A percentile compares a stretch with the other conserved stretches of the same genome.
These are phyloP conservation scores for Cydia strobilella DNA, from an alignment of 1,140 invertebrate species.

Conservation along the genomic window DNA sequence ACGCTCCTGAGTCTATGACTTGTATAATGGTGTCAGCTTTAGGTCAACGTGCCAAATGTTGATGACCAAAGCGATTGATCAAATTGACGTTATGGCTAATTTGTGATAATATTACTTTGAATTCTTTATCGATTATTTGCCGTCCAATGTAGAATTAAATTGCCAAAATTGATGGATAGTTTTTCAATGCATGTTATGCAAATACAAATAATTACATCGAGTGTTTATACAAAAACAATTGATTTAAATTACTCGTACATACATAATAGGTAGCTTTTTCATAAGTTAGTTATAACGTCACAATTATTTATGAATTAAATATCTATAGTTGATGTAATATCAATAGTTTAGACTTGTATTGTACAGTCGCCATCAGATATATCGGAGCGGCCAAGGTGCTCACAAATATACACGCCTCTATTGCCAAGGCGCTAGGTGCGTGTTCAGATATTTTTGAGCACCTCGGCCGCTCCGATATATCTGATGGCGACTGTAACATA, in stretches of 20 bases:
- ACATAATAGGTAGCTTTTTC: too few relatives aligned
- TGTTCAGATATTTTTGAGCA: too few relatives aligned
- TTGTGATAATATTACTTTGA: background rate
- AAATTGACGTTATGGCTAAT: background rate
- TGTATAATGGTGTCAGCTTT: background rate
- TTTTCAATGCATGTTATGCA: background rate
- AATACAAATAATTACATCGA: background rate
- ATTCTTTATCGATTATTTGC: background rate
- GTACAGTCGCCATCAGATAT: too few relatives aligned
- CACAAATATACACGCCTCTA: too few relatives aligned
- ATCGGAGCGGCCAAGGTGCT: too few relatives aligned
- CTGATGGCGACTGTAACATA: too few relatives aligned
- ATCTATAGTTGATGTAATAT: background rate
- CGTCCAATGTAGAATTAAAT: background rate
- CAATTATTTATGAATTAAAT: background rate
- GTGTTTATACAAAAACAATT: too few relatives aligned
- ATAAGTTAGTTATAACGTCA: background rate
- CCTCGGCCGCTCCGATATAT: too few relatives aligned
- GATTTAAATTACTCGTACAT: too few relatives aligned
- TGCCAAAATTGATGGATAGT: background rate
- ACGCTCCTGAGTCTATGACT: too few relatives aligned
- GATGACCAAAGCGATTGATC: background rate
- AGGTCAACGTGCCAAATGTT: background rate
- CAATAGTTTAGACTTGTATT: background rate
- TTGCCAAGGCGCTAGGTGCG: too few relatives aligned